phyloP scores from a whole-genome alignment of 1,140 invertebrate genomes.

The Drusus annulatus region DNA sequence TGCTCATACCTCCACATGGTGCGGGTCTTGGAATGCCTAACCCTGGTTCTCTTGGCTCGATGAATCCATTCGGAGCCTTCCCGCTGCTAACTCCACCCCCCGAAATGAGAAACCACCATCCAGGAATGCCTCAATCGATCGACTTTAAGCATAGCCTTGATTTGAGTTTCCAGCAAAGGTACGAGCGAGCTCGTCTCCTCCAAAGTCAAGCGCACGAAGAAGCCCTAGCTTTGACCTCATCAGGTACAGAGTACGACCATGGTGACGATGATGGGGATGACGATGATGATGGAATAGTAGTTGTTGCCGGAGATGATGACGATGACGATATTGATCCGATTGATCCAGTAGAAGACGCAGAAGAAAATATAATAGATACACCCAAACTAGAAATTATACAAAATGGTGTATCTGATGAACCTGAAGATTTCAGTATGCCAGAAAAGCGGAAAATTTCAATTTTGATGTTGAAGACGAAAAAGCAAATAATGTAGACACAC shows the following conservation, averaged over 20 bases:
- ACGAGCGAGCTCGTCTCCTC: conserved; percentile 66
- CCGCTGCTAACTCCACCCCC: conserved; percentile 82
- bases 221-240: conserved; percentile 55
- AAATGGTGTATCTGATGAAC: conserved; percentile 66
- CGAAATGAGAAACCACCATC: conserved; percentile 76
- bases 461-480: conserved; percentile 77
- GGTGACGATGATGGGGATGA: conserved; percentile 68
- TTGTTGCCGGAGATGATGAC: conserved; percentile 76
- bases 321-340: conserved; percentile 75
- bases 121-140: conserved; percentile 67
- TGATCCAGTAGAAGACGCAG: conserved; percentile 67
- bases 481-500: conserved; percentile 79
- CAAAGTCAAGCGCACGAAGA: conserved; percentile 66
- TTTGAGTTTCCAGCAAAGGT: conserved; percentile 68
- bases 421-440: conserved; percentile 76
- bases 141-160: conserved; percentile 81
- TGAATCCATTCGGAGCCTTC: conserved; percentile 83
- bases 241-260: conserved; percentile 56
- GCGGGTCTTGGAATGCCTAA: conserved; percentile 70
- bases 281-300: conserved; percentile 76
- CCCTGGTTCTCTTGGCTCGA: conserved; percentile 76
- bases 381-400: conserved; percentile 58
- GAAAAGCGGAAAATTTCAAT: conserved; percentile 75
- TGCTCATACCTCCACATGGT: conserved; percentile 82
- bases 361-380: conserved; percentile 57